Evolutionary conservation across 2,113 vertebrate species (phyloP).

Genomic region (Istiophorus platypterus): DNA sequence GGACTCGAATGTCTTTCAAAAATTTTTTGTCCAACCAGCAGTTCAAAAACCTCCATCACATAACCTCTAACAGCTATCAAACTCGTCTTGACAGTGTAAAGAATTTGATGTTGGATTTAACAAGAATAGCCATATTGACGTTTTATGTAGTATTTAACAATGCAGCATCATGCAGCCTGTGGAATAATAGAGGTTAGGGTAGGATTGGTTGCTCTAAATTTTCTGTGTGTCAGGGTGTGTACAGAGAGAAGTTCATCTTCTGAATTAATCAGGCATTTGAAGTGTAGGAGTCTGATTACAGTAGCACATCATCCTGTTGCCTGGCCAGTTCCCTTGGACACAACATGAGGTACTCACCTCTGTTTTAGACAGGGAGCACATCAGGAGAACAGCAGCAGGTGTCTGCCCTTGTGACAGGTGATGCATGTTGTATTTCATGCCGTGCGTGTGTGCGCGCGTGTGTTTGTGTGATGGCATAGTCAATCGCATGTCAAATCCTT

Average conservation of each 20-base stretch:
- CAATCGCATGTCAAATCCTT: conserved; percentile 2
- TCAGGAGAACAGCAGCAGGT: conserved; percentile 45
- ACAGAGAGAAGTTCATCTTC: neutral
- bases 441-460: conserved; percentile 23
- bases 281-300: conserved; percentile 45
- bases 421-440: conserved; percentile 16
- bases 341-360: neutral
- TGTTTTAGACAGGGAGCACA: conserved; percentile 9
- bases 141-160: neutral
- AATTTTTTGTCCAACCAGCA: neutral
- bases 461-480: conserved; percentile 19
- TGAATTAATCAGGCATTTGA: conserved; percentile 55
- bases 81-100: neutral
- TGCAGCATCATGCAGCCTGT: too few species aligned
- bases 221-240: neutral
- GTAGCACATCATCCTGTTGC: conserved; percentile 1
- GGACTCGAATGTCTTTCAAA: too few species aligned
- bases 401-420: conserved; percentile 12
- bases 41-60: neutral
- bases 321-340: neutral
- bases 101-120: neutral
- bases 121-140: neutral
- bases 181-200: neutral
- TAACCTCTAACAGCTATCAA: too few species aligned
- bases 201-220: neutral